Evolutionary conservation across 2,888 invertebrate species (phyloP).

Genomic region (Caenorhabditis panamensis): DNA sequence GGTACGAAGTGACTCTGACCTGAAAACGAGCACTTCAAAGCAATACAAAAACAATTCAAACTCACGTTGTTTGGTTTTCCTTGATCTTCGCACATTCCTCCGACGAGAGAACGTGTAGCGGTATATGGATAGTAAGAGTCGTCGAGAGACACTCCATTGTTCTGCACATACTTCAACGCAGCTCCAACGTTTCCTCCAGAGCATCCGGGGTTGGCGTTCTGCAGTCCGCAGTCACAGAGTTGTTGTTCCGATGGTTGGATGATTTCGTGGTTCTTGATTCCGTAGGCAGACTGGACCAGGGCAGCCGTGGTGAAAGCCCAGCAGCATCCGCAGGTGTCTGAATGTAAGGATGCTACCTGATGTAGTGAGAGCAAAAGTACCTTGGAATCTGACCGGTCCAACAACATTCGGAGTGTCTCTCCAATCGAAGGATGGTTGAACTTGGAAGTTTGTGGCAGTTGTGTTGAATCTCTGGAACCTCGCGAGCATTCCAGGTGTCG

Average conservation of each 20-base stretch:
- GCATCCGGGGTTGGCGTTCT: constrained; percentile 3
- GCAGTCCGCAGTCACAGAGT: constrained; percentile 12
- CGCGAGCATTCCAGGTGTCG: neutral
- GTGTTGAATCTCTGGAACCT: neutral
- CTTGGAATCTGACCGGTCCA: neutral
- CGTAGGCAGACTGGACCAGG: constrained; percentile 10
- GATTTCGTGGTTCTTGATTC: neutral
- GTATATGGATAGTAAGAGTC: neutral
- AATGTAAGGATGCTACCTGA: no score
- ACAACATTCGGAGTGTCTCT: neutral
- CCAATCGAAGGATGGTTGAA: neutral
- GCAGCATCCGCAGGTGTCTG: neutral
- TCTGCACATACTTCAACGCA: neutral
- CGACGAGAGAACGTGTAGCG: neutral
- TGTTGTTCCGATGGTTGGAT: constrained; percentile 13
- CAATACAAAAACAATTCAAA: no score
- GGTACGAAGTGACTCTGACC: neutral
- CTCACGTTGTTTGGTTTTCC: neutral
- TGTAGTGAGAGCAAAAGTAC: no score
- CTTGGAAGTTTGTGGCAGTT: neutral
- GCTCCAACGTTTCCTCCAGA: constrained; percentile 1
- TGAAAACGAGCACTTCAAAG: neutral
- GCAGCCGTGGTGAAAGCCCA: constrained; percentile 22
- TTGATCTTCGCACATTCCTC: neutral
- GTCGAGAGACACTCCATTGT: neutral